A percentile compares a stretch with the other conserved stretches of the same genome.
Conservation (phyloP, 2,113 vertebrate genomes). For the Perca flavescens region DNA sequence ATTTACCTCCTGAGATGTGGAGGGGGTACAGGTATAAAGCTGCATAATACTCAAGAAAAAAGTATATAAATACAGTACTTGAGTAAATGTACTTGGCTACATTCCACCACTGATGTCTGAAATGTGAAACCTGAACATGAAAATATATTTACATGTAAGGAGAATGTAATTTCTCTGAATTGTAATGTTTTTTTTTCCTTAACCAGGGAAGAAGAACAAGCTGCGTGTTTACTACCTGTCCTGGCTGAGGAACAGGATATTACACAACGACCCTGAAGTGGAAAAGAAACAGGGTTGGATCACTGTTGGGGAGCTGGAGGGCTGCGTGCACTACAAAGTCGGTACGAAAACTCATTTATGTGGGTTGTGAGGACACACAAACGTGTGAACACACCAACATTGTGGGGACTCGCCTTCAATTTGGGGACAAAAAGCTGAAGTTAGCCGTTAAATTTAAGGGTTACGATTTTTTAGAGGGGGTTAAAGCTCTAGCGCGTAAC, state of each 20-base stretch:
- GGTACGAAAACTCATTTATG: constrained; percentile 81
- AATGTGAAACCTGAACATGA: no score
- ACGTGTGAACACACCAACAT: not conserved
- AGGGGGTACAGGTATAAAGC: no score
- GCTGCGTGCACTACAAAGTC: constrained; percentile 99
- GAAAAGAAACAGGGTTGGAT: constrained; percentile 99
- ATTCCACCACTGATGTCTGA: no score
- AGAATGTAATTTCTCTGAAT: no score
- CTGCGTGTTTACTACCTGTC: constrained; percentile 98
- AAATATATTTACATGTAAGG: no score
- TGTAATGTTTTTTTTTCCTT: not conserved
- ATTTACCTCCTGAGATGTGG: no score
- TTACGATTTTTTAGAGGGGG: no score
- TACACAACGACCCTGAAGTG: constrained; percentile 99
- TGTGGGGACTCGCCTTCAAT: not conserved
- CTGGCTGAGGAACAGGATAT: constrained; percentile 97
- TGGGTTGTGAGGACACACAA: not conserved
- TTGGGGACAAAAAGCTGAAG: not conserved
- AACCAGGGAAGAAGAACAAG: constrained; percentile 97
- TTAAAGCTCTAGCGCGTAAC: no score
- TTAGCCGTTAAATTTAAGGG: no score
- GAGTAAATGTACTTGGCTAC: no score
- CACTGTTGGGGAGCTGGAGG: constrained; percentile 96
- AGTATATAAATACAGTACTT: no score
- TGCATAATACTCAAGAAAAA: no score